Evolutionary conservation across 2,888 invertebrate species (phyloP), one percentile per base, ranked within the genome.

Genomic region (Clusia tigrina): DNA sequence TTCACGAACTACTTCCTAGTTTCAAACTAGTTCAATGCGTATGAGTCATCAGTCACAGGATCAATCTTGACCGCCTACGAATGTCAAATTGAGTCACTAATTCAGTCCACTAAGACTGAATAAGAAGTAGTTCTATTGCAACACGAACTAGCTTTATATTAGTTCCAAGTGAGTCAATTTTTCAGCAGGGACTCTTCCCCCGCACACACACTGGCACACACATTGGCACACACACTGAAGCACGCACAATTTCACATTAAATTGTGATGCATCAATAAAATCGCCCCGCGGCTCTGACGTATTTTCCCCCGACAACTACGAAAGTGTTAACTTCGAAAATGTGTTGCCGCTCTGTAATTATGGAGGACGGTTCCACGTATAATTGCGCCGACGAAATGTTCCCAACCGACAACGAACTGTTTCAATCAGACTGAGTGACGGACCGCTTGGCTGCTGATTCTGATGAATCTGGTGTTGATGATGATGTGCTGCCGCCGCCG

Each of bases 301-400:
- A 70, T 69, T 72, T 75, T 73, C 75, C 75, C 76, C 73, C n/a
- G n/a, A n/a, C n/a, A 74, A 74, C 69, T 77, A 75, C 81, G 78
- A 82, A 83, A 83, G 83, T 83, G 82, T 82, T 81, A 83, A 81
- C 81, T 83, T 76, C 78, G 80, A 78, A 70, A 77, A 77, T 71
- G 71, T 70, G 64, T 70, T 68, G 80, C 82, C 82, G 82, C 82
- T 78, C 77, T 83, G 74, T 83, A 83, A 83, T 83, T 83, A 83
- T 78, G 74, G n/a, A n/a, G n/a, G 71, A 72, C 72, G 76, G 70
- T 61, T 74, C 72, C 75, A 76, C 68, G 72, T 76, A 78, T 81
- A 83, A 83, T 82, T 82, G 81, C 78, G 66, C 69, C 68, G 72
- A 74, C 72, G 74, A 74, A 74, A 73, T 71, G 25, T 37, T 42